Percentiles rank a stretch among this genome's conserved stretches.
phyloP scores from a whole-genome alignment of 2,797 vertebrate genomes.

The Allobates femoralis region DNA sequence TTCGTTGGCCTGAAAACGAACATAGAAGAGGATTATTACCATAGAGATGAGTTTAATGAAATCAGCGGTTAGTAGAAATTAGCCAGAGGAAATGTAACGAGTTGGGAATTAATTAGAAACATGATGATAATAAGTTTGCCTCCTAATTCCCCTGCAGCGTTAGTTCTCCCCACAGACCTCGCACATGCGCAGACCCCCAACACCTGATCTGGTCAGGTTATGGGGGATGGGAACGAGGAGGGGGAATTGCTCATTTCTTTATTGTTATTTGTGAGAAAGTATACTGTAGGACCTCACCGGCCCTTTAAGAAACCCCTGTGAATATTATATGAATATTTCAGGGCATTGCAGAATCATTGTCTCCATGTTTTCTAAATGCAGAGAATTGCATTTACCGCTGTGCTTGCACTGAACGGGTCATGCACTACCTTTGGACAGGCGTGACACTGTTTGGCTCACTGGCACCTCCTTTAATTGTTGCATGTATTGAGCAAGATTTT shows the following conservation, averaged over 20 bases:
- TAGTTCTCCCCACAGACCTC: conserved; percentile 74
- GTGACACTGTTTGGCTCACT: no score
- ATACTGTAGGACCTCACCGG: background rate
- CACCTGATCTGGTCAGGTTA: conserved; percentile 39
- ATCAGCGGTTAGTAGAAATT: conserved; percentile 84
- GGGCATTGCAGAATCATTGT: background rate
- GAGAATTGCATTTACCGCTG: background rate
- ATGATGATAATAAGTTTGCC: conserved; percentile 83
- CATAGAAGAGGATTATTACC: conserved; percentile 88
- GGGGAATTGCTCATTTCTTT: background rate
- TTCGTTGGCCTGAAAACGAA: conserved; percentile 74
- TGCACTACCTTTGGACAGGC: no score
- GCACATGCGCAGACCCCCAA: conserved; percentile 68
- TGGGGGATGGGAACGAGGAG: background rate
- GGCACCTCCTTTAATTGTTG: no score
- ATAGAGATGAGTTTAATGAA: conserved; percentile 89
- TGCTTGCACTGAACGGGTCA: background rate
- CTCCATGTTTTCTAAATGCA: background rate
- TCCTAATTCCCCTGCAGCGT: conserved; percentile 82
- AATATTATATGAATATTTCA: background rate
- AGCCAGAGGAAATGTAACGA: conserved; percentile 86
- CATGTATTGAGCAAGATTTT: background rate
- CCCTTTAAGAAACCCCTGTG: background rate
- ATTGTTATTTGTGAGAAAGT: background rate
- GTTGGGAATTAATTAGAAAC: conserved; percentile 88